Evolutionary conservation across 2,113 vertebrate genomes (phyloP).

Genomic region (Micronycteris hirsuta): DNA sequence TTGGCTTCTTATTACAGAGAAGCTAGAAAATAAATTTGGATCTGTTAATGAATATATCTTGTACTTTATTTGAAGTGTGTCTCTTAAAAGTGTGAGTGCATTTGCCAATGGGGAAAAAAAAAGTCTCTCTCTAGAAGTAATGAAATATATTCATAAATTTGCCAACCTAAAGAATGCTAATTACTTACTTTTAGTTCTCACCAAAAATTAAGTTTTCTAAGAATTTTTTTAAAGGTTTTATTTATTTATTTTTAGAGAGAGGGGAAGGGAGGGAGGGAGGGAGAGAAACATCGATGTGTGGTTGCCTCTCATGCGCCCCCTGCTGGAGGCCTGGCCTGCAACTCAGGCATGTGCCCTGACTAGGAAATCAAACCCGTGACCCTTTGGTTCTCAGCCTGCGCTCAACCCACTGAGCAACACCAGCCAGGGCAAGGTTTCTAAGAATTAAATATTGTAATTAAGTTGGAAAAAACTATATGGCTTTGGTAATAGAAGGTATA

Average conservation of each 20-base stretch:
- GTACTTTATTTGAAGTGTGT: not conserved
- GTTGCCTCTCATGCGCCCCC: too few species aligned
- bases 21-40: not conserved
- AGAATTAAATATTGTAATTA: not conserved
- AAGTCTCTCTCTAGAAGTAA: not conserved
- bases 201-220: not conserved
- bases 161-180: not conserved
- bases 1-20: not conserved
- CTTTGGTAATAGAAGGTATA: not conserved
- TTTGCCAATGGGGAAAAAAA: too few species aligned
- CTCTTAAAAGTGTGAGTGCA: too few species aligned
- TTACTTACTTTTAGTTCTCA: not conserved
- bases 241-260: too few species aligned
- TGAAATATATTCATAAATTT: not conserved
- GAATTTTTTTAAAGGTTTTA: not conserved
- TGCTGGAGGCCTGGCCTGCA: too few species aligned
- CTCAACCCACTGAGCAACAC: too few species aligned
- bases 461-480: too few species aligned
- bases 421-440: not conserved
- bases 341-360: too few species aligned
- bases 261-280: too few species aligned
- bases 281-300: too few species aligned
- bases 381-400: too few species aligned
- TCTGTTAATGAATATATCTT: not conserved
- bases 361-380: too few species aligned